Evolutionary conservation across 2,113 vertebrate genomes (phyloP), one percentile per base, ranked within the genome.

Genomic region (Mesembrinibis cayennensis): DNA sequence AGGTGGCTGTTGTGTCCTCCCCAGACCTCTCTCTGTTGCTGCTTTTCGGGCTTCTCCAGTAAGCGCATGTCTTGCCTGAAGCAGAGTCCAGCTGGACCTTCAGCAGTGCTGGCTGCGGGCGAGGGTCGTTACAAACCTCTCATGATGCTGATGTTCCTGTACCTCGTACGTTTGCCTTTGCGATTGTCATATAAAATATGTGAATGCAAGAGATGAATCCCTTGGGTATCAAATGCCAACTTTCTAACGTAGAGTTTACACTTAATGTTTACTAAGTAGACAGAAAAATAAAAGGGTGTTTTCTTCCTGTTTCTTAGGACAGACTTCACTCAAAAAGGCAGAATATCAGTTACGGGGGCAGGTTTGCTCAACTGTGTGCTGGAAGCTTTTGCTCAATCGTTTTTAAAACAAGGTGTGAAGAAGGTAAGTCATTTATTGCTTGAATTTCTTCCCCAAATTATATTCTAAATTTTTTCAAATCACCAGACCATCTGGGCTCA

Each of bases 341-440:
- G 76, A 22, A 49, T 94, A 30, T 72, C 92, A 3, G 73, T 96
- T 18, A 97, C 86, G 1, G 97, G 96, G 9, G 90, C 95, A 45
- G 94, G 94, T 21, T 74, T 95, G 72, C 93, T 97, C 72, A 95
- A 85, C 85, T 85, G 52, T 16, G 73, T 96, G 12, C 5, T 96
- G 83, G 96, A 95, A 82, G 71, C 73, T 58, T 97, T 97, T 93
- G 92, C 96, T 42, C 77, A 72, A 15, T 71, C 87, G 0, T 91
- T 93, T 95, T 78, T 97, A 76, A 97, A 93, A 65, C 91, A 83
- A 94, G 94, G 91, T 49, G 79, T 97, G 71, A 95, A 93, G 90
- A 96, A 93, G 93, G 93, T 95, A 95, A 90, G 91, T 73, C 0
- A 32, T 58, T 87, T 67, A 40, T n/a, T 92, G 44, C 63, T 61